Conservation (phyloP, 2,888 invertebrate species). For the Synanthedon myopaeformis region DNA sequence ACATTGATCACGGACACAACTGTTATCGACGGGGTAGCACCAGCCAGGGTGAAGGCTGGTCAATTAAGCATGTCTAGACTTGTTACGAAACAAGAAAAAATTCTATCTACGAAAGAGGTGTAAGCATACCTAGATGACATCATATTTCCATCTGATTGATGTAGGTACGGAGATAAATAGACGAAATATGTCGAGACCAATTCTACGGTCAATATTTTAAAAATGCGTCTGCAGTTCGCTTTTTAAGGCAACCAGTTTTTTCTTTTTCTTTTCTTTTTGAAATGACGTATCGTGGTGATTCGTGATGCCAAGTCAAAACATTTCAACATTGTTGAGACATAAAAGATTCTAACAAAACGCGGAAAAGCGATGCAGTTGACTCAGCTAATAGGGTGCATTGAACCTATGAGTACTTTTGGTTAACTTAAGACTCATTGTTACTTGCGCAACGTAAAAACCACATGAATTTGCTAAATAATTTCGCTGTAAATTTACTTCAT, state of each 20-base stretch:
- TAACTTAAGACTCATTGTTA: too few relatives aligned
- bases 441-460: too few relatives aligned
- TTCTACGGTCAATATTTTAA: not conserved
- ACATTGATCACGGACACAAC: conserved; percentile 31
- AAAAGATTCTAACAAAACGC: conserved; percentile 20
- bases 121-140: conserved; percentile 34
- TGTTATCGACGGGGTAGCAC: conserved; percentile 32
- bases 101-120: conserved; percentile 7
- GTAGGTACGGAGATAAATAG: conserved; percentile 12
- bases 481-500: too few relatives aligned
- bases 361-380: conserved; percentile 39
- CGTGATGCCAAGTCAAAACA: conserved; percentile 33
- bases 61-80: conserved; percentile 34
- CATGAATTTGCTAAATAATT: too few relatives aligned
- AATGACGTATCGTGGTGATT: conserved; percentile 18
- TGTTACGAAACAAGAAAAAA: conserved; percentile 13
- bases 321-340: conserved; percentile 41
- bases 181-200: conserved; percentile 1
- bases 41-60: conserved; percentile 39
- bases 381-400: conserved; percentile 57
- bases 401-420: conserved; percentile 24
- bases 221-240: not conserved
- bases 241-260: not conserved
- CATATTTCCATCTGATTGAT: conserved; percentile 33
- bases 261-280: not conserved